A percentile compares a stretch with the other conserved stretches of the same genome.
Evolutionary conservation across 2,888 invertebrate species (phyloP).

Genomic region (Meliscaeva auricollis): DNA sequence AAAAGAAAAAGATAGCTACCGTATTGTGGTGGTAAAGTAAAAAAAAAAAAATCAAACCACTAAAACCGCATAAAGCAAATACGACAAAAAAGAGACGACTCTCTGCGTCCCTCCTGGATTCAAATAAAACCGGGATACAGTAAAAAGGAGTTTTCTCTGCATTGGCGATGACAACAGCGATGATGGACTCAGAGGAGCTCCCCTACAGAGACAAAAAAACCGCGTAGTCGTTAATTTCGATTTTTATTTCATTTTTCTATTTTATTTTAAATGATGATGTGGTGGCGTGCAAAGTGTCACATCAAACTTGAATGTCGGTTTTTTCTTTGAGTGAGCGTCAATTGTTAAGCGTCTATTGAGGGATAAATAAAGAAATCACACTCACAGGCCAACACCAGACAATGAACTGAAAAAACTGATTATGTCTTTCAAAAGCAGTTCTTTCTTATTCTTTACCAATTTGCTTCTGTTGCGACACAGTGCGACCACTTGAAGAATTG

Average conservation of each 20-base stretch:
- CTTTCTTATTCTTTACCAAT: background rate
- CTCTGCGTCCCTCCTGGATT: slow-evolving; percentile 42
- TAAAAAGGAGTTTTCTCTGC: slow-evolving; percentile 51
- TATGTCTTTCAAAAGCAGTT: slow-evolving; percentile 27
- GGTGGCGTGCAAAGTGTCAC: slow-evolving; percentile 53
- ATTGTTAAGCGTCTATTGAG: slow-evolving; percentile 51
- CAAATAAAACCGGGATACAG: slow-evolving; percentile 38
- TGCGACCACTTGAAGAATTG: slow-evolving; percentile 36
- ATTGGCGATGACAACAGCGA: slow-evolving; percentile 21
- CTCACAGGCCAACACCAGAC: slow-evolving; percentile 31
- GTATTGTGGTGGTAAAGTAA: slow-evolving; percentile 48
- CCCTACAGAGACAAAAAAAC: slow-evolving; percentile 1
- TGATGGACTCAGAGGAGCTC: slow-evolving; percentile 1
- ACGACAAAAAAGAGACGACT: slow-evolving; percentile 18
- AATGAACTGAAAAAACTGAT: slow-evolving; percentile 38
- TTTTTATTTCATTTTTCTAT: slow-evolving; percentile 31
- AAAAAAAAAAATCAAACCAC: slow-evolving; percentile 40
- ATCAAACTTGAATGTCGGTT: slow-evolving; percentile 31
- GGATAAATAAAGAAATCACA: slow-evolving; percentile 23
- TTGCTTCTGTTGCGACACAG: slow-evolving; percentile 35
- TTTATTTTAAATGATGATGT: slow-evolving; percentile 6
- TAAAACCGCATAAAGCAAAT: slow-evolving; percentile 56
- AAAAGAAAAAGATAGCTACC: slow-evolving; percentile 59
- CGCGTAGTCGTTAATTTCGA: slow-evolving; percentile 50
- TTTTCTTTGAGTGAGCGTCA: slow-evolving; percentile 7